These are phyloP conservation scores for Scomber japonicus DNA, from an alignment of 2,113 vertebrate genomes.

Conservation along the genomic window DNA sequence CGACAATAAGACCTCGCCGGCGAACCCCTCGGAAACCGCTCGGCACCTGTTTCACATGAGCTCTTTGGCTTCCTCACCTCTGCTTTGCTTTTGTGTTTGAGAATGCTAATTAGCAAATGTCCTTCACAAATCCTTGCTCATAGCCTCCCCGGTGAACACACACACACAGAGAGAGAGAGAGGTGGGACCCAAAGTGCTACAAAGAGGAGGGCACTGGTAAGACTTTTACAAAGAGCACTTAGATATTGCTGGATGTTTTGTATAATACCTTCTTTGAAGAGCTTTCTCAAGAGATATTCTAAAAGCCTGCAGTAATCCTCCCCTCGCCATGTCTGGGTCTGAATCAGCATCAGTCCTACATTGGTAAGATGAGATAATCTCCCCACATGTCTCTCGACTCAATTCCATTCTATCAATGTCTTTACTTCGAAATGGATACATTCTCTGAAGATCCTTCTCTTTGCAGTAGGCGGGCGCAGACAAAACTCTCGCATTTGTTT, in stretches of 20 bases:
- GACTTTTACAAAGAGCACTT: constrained; percentile 77
- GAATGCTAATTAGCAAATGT: constrained; percentile 72
- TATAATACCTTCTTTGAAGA: constrained; percentile 76
- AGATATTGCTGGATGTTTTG: constrained; percentile 76
- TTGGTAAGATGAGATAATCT: constrained; percentile 75
- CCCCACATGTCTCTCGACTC: constrained; percentile 48
- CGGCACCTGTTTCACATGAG: constrained; percentile 60
- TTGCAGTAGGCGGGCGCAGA: constrained; percentile 7
- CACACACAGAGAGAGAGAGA: constrained; percentile 48
- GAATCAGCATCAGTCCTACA: constrained; percentile 67
- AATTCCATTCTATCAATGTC: constrained; percentile 39
- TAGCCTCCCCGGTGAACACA: constrained; percentile 50
- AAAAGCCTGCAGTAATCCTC: constrained; percentile 73
- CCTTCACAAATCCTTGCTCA: constrained; percentile 70
- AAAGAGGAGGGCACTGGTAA: constrained; percentile 69
- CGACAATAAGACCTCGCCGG: constrained; percentile 52
- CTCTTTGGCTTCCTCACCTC: constrained; percentile 70
- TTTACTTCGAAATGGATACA: constrained; percentile 53
- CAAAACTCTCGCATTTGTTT: constrained; percentile 39
- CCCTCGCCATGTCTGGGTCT: constrained; percentile 60
- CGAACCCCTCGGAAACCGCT: constrained; percentile 3
- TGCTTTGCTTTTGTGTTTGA: constrained; percentile 65
- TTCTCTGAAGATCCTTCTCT: constrained; percentile 13
- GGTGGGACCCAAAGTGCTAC: constrained; percentile 66
- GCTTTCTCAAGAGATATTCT: constrained; percentile 65